Evolutionary conservation across 2,113 vertebrate genomes (phyloP), one percentile per base, ranked within the genome.

Genomic region (Carollia perspicillata): DNA sequence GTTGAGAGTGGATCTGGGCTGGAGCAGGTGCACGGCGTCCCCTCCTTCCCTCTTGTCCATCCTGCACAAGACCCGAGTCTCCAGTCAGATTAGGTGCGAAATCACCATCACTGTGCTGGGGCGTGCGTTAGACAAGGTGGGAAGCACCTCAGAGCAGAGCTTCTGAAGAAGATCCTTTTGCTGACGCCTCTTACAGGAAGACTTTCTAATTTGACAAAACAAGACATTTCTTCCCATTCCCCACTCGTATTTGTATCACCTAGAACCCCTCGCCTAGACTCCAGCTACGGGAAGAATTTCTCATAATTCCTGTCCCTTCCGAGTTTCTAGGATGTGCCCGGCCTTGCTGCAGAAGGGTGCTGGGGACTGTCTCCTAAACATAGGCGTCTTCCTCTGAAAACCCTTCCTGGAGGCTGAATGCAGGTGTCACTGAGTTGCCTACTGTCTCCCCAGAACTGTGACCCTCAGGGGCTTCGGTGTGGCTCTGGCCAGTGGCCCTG

Each of bases 401-500:
- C 55, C 3, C 35, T 74, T 23, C 33, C 53, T 14, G 6, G 60
- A 30, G 40, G 44, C 60, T 55, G 17, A 40, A 11, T 30, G 26
- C 26, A 0, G 0, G 7, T 5, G 28, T 3, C 2, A 79, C 20
- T 0, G 8, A 3, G 4, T 30, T 1, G 0, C 47, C 47, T 8
- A 0, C 33, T 96, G 44, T 89, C 53, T 89, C 68, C 95, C 49
- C 92, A 99, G 99, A 98, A 98, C 89, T 99, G 99, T 40, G 53
- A 51, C 53, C 58, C 18, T 0, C 30, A 95, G 66, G 72, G 79
- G 6, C 81, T 91, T 5, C 96, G 79, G 11, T 99, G 99, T 93
- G 97, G 98, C 53, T 72, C 83, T 5, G 96, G 97, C 88, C 99
- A 99, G 98, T 99, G 99, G 99, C 51, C 97, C 49, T 99, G 99